phyloP scores from a whole-genome alignment of 2,797 vertebrate genomes.

The Erethizon dorsatum region DNA sequence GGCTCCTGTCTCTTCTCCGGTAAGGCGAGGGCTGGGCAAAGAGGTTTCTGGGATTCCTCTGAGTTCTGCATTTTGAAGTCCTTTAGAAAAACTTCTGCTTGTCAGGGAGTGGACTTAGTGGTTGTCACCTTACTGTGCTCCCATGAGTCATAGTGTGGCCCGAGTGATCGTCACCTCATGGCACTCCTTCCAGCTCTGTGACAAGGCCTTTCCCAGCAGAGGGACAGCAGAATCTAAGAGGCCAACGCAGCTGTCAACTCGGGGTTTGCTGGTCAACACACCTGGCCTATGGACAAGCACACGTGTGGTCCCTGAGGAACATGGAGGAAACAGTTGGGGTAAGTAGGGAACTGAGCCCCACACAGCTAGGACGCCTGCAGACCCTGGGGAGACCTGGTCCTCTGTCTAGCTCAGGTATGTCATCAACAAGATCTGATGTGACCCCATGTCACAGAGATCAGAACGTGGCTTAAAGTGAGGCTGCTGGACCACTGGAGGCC shows the following conservation, averaged over 20 bases:
- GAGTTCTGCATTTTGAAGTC: background rate
- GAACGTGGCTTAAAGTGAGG: background rate
- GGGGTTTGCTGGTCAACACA: accelerated
- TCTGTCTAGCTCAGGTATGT: background rate
- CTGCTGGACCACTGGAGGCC: background rate
- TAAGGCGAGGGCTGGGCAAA: background rate
- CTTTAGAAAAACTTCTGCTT: background rate
- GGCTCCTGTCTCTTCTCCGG: background rate
- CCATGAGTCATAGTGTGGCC: background rate
- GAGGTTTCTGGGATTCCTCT: too few species aligned
- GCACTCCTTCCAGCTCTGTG: background rate
- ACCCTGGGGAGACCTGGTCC: background rate
- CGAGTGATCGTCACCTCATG: too few species aligned
- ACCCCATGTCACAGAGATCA: background rate
- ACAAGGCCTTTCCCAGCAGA: background rate
- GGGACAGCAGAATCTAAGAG: background rate
- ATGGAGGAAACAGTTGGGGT: too few species aligned
- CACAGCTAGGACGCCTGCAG: background rate
- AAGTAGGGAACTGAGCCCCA: background rate
- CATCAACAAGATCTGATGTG: background rate
- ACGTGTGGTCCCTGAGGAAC: background rate
- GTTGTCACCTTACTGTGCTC: background rate
- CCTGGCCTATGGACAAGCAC: background rate
- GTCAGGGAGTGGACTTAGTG: background rate
- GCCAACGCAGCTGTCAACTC: background rate